A percentile compares a stretch with the other conserved stretches of the same genome.
phyloP scores from a whole-genome alignment of 2,797 vertebrate genomes.

The Sebastes miniatus region DNA sequence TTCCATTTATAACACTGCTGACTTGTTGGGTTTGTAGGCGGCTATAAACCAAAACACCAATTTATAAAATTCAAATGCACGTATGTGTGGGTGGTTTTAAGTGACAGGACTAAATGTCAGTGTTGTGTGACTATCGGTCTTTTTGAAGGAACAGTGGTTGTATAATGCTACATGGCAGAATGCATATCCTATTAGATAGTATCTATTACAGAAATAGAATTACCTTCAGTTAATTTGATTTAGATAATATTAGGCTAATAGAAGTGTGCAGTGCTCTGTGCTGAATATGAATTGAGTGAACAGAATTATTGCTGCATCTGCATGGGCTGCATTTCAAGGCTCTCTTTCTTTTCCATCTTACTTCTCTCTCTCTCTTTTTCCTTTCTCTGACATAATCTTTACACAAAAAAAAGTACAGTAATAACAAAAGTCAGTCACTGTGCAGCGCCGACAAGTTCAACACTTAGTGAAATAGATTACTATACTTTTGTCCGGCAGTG shows the following conservation, averaged over 20 bases:
- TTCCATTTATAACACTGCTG: constrained; percentile 44
- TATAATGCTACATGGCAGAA: constrained; percentile 51
- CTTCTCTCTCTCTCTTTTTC: background rate
- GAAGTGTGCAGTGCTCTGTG: constrained; percentile 41
- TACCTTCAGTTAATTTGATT: constrained; percentile 74
- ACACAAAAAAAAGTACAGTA: constrained; percentile 22
- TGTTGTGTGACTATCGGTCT: constrained; percentile 24
- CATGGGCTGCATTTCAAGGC: constrained; percentile 32
- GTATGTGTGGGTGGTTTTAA: constrained; percentile 21
- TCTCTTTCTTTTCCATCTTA: constrained; percentile 3
- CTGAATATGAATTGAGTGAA: constrained; percentile 59
- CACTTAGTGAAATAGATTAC: constrained; percentile 46
- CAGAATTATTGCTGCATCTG: constrained; percentile 41
- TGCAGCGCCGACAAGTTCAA: constrained; percentile 21
- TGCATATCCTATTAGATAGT: constrained; percentile 59
- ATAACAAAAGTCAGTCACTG: constrained; percentile 18
- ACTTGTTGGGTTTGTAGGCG: constrained; percentile 8
- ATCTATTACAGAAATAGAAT: constrained; percentile 72
- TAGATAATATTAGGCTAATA: constrained; percentile 71
- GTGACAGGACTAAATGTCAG: constrained; percentile 40
- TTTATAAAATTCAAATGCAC: constrained; percentile 38
- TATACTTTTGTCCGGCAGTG: constrained; percentile 28
- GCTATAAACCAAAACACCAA: constrained; percentile 27
- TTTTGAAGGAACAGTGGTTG: constrained; percentile 19
- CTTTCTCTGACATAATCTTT: constrained; percentile 32